Percentiles rank a stretch among this genome's conserved stretches.
Evolutionary conservation across 2,113 vertebrate species (phyloP).

Genomic region (Ophiodon elongatus): DNA sequence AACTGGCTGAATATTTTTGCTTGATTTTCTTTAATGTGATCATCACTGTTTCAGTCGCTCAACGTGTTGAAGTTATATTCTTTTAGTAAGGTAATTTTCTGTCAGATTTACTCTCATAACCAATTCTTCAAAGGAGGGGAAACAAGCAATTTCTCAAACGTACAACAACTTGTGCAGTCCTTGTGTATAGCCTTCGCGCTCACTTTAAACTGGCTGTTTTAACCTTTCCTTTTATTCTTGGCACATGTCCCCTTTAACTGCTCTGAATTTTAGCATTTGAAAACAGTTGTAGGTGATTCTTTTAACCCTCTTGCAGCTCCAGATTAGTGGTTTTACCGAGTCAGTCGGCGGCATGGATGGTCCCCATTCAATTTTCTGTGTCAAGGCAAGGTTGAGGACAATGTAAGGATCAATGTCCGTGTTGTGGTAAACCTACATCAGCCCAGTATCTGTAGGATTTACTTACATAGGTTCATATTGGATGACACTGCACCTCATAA

Average conservation of each 20-base stretch:
- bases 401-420: neutral
- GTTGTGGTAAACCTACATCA: neutral
- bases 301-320: neutral
- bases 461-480: neutral
- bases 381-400: neutral
- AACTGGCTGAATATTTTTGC: constrained; percentile 69
- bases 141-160: constrained; percentile 53
- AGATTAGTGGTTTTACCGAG: neutral
- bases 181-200: neutral
- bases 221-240: constrained; percentile 35
- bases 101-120: constrained; percentile 67
- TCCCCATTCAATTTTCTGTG: constrained; percentile 14
- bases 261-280: constrained; percentile 7
- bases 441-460: neutral
- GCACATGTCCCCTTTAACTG: neutral
- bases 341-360: neutral
- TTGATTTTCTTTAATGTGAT: constrained; percentile 73
- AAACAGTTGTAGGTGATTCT: constrained; percentile 16
- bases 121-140: constrained; percentile 62
- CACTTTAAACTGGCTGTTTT: constrained; percentile 9
- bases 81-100: constrained; percentile 72
- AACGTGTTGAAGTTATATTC: constrained; percentile 59
- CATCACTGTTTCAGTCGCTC: constrained; percentile 61
- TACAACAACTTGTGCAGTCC: constrained; percentile 20
- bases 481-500: neutral